Conservation (phyloP, 2,797 vertebrate genomes). For the Intellagama lesueurii region DNA sequence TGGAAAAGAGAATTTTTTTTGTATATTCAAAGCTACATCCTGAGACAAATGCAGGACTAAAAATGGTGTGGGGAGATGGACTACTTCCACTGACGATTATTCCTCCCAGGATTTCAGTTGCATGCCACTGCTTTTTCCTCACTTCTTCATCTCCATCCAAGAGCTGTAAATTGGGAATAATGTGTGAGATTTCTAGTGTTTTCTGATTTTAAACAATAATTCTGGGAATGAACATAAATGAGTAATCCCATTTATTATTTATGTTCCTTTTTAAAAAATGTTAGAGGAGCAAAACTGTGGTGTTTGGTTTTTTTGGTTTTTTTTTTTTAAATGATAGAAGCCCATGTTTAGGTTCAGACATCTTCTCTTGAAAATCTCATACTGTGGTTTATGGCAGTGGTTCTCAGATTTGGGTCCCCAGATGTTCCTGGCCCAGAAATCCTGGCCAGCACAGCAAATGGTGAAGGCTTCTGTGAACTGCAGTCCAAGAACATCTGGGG, state of each 20-base stretch:
- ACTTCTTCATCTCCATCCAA: slow-evolving; percentile 31
- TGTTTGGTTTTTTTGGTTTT: no score
- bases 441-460: no score
- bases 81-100: not conserved
- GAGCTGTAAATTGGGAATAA: slow-evolving; percentile 14
- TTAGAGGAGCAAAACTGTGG: no score
- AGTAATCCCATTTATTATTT: not conserved
- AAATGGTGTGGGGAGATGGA: not conserved
- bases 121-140: slow-evolving; percentile 38
- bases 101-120: not conserved
- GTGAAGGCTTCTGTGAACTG: no score
- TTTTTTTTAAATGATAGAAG: not conserved
- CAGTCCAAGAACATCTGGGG: no score
- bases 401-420: no score
- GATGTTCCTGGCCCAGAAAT: no score
- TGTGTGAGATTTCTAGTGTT: slow-evolving; percentile 28
- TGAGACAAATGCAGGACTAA: not conserved
- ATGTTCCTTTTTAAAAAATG: not conserved
- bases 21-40: not conserved
- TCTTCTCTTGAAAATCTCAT: not conserved
- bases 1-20: not conserved
- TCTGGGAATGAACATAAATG: not conserved
- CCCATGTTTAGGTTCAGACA: not conserved
- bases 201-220: not conserved
- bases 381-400: not conserved